phyloP scores from a whole-genome alignment of 1,140 invertebrate species.

The Polypedilum pembai region DNA sequence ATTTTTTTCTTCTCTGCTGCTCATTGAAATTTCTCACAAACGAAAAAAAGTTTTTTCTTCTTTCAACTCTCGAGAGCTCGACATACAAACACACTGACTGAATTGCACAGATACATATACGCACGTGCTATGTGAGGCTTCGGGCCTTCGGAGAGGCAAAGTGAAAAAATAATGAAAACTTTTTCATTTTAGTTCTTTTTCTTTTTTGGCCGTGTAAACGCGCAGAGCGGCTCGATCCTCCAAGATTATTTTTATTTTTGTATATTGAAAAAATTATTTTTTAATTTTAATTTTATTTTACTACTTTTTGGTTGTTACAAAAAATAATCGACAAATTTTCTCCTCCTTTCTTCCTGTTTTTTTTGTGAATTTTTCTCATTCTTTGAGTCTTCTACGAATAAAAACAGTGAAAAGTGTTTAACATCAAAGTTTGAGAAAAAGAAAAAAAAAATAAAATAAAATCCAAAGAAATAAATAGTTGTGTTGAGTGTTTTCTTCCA shows the following conservation, averaged over 20 bases:
- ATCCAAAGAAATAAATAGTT: too few relatives aligned
- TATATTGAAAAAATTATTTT: background rate
- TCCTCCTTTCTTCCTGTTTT: background rate
- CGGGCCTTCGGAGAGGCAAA: constrained; percentile 24
- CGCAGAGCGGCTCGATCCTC: constrained; percentile 22
- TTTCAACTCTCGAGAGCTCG: constrained; percentile 2
- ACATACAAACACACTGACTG: constrained; percentile 17
- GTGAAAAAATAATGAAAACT: constrained; percentile 28
- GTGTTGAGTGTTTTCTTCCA: background rate
- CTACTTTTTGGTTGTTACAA: background rate
- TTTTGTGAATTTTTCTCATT: background rate
- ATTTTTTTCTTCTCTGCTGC: background rate
- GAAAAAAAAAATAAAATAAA: background rate
- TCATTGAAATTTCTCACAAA: constrained; percentile 24
- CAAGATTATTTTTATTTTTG: constrained; percentile 11
- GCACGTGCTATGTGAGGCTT: background rate
- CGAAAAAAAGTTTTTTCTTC: background rate
- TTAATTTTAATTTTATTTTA: constrained; percentile 10
- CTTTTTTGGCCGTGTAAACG: constrained; percentile 26
- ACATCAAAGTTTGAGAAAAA: background rate
- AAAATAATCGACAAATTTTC: background rate
- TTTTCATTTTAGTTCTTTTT: constrained; percentile 28
- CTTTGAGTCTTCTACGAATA: background rate
- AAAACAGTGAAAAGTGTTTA: background rate
- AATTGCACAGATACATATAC: constrained; percentile 18